Evolutionary conservation across 2,797 vertebrate genomes (phyloP).

Genomic region (Poecilia velifera): DNA sequence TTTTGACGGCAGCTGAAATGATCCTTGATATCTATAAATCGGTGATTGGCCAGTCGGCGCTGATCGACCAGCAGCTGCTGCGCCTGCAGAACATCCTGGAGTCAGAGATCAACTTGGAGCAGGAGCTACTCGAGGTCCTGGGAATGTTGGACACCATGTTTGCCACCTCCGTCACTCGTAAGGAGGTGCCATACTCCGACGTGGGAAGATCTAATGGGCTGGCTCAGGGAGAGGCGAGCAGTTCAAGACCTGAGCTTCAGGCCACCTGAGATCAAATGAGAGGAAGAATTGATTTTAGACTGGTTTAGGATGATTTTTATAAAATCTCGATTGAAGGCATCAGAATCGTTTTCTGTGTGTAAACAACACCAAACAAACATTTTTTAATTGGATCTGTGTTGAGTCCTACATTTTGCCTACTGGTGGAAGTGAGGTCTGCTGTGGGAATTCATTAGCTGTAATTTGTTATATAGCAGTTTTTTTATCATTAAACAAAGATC

Average conservation of each 20-base stretch:
- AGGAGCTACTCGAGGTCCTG: slow-evolving; percentile 90
- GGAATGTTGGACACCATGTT: slow-evolving; percentile 98
- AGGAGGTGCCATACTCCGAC: slow-evolving; percentile 61
- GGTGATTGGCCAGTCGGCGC: slow-evolving; percentile 86
- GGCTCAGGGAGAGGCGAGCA: slow-evolving; percentile 46
- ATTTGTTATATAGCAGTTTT: not conserved
- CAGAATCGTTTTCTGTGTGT: slow-evolving; percentile 11
- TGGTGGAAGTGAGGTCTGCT: not conserved
- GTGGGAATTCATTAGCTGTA: not conserved
- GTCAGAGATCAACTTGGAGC: slow-evolving; percentile 90
- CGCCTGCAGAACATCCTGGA: slow-evolving; percentile 88
- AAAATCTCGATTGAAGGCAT: slow-evolving; percentile 26
- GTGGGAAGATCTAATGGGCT: slow-evolving; percentile 71
- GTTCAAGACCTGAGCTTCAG: slow-evolving; percentile 54
- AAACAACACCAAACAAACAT: not conserved
- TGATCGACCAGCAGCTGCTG: slow-evolving; percentile 91
- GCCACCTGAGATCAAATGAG: slow-evolving; percentile 51
- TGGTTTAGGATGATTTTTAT: slow-evolving; percentile 26
- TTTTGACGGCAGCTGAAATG: slow-evolving; percentile 88
- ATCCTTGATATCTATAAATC: slow-evolving; percentile 91
- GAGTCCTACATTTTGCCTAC: not conserved
- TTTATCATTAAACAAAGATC: not conserved
- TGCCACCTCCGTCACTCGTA: slow-evolving; percentile 86
- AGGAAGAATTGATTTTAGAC: slow-evolving; percentile 10
- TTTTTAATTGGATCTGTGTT: not conserved